phyloP scores from a whole-genome alignment of 2,113 vertebrate genomes.

The Nymphicus hollandicus region DNA sequence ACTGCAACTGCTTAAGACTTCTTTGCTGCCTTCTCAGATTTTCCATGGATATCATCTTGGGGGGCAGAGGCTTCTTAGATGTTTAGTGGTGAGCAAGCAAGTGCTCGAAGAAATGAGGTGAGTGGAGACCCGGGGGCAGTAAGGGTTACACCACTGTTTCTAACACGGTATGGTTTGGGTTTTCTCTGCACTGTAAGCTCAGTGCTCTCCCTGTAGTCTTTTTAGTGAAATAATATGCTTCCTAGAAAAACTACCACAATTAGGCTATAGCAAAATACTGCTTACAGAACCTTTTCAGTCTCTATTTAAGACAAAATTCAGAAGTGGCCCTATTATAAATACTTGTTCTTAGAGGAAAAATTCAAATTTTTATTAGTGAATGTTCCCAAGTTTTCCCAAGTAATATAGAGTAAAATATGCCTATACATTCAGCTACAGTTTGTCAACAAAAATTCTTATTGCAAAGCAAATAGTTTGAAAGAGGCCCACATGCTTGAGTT shows the following conservation, averaged over 20 bases:
- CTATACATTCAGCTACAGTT: not conserved
- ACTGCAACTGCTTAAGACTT: not conserved
- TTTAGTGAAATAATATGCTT: not conserved
- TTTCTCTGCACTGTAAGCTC: not conserved
- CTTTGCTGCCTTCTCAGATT: not conserved
- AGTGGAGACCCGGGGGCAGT: not conserved
- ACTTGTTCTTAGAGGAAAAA: not conserved
- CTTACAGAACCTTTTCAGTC: not conserved
- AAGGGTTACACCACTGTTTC: not conserved
- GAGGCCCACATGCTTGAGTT: not conserved
- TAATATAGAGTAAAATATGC: not conserved
- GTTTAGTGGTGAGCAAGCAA: not conserved
- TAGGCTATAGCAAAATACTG: not conserved
- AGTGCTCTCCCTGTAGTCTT: not conserved
- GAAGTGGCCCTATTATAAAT: not conserved
- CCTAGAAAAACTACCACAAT: not conserved
- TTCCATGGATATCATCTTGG: not conserved
- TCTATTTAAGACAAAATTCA: not conserved
- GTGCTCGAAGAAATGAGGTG: not conserved
- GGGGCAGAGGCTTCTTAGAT: not conserved
- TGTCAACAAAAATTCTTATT: not conserved
- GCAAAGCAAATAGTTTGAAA: not conserved
- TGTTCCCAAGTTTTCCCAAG: not conserved
- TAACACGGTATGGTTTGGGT: not conserved
- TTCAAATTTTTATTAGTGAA: not conserved